Evolutionary conservation across 2,888 invertebrate genomes (phyloP).

Genomic region (Chrysopilus asiliformis): DNA sequence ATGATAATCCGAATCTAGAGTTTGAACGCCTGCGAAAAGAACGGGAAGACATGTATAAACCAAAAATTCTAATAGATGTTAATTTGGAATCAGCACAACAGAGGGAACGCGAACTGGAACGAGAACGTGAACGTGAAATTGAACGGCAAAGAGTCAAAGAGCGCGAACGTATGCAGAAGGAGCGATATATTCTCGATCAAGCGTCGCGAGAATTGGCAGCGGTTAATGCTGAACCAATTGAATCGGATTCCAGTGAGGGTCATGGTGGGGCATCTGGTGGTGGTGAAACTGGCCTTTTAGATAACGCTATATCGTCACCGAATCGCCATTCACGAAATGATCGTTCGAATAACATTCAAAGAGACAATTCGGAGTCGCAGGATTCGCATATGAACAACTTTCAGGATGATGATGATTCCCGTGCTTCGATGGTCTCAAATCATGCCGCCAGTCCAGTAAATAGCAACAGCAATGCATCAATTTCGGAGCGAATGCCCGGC

Average conservation of each 20-base stretch:
- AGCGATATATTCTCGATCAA: conserved; percentile 41
- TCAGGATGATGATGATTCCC: conserved; percentile 34
- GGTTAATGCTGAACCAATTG: conserved; percentile 59
- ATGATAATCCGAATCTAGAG: conserved; percentile 49
- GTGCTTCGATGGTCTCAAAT: conserved; percentile 31
- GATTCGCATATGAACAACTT: conserved; percentile 20
- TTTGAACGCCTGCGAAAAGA: conserved; percentile 58
- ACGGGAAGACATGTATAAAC: conserved; percentile 71
- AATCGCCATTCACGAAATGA: conserved; percentile 9
- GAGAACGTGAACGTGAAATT: conserved; percentile 39
- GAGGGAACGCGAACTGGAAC: conserved; percentile 44
- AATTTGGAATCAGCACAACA: conserved; percentile 47
- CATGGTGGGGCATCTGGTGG: conserved; percentile 15
- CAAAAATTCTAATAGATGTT: conserved; percentile 64
- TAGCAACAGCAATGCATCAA: conserved; percentile 16
- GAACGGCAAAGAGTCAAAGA: conserved; percentile 31
- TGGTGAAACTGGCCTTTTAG: not conserved
- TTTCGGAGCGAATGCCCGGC: conserved; percentile 18
- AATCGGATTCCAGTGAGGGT: conserved; percentile 48
- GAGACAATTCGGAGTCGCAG: conserved; percentile 29
- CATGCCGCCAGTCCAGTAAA: conserved; percentile 16
- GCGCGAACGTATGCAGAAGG: conserved; percentile 31
- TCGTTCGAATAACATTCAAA: conserved; percentile 14
- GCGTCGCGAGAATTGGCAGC: conserved; percentile 48
- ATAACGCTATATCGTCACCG: conserved; percentile 5